Evolutionary conservation across 1,140 invertebrate species (phyloP), one percentile per base, ranked within the genome.

Genomic region (Ridgeia piscesae): DNA sequence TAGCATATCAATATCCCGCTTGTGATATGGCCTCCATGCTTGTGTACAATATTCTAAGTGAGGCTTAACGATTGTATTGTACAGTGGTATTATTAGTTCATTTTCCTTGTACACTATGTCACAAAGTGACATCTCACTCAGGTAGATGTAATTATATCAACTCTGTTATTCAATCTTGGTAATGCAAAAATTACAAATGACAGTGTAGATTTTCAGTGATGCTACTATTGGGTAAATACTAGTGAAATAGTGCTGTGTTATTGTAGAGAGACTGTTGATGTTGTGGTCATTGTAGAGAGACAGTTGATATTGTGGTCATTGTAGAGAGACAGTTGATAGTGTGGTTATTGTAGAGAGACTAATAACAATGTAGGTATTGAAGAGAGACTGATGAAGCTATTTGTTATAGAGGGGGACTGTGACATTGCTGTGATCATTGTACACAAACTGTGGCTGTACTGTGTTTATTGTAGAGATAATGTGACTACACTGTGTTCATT

Each of bases 221-320:
- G n/a, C n/a, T n/a, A n/a, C n/a, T n/a, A n/a, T n/a, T n/a, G n/a
- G n/a, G n/a, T n/a, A n/a, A n/a, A n/a, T n/a, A n/a, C n/a, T 42
- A 42, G 11, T 42, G 42, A 42, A 14, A 31, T 17, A 14, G 58
- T 77, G 58, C 48, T 50, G 48, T 17, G 27, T 77, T 21, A 77
- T 42, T 42, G 42, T 42, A 42, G 4, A 42, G 42, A 42, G 11
- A 42, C 42, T 42, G 11, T 6, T 31, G 27, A 77, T 17, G 17
- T 17, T 17, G 58, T 77, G 89, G 89, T 42, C 34, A 33, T 89
- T 89, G 89, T 35, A 34, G 89, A 90, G 89, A 42, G 35, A 90
- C 89, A 17, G 27, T 17, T 35, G 35, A 90, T 31, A 35, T 27
- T 42, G 11, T 90, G 89, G 11, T 91, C 50, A 42, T 42, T 42